phyloP scores from a whole-genome alignment of 2,113 vertebrate species.

The Rissa tridactyla region DNA sequence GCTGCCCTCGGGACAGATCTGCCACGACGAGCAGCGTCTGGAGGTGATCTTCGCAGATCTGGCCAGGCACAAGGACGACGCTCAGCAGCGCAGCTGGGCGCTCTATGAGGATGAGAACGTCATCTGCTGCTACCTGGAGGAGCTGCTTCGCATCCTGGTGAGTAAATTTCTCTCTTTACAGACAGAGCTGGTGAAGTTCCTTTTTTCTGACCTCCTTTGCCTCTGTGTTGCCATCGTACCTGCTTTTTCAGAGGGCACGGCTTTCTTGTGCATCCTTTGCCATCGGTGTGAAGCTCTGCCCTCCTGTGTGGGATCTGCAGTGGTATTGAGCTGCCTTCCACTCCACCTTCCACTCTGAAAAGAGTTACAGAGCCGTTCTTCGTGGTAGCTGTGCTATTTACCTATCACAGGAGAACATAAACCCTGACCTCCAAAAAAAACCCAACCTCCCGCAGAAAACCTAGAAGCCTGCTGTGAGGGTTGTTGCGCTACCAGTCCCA shows the following conservation, averaged over 20 bases:
- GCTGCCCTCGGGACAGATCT: slow-evolving; percentile 92
- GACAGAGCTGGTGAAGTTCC: background rate
- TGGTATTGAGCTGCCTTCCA: background rate
- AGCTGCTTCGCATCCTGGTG: slow-evolving; percentile 93
- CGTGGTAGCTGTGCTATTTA: background rate
- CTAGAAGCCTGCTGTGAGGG: background rate
- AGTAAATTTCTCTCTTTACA: background rate
- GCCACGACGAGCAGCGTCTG: slow-evolving; percentile 93
- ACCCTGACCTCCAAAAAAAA: background rate
- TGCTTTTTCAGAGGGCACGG: background rate
- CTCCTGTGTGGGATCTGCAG: background rate
- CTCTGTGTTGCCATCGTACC: background rate
- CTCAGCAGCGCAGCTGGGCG: slow-evolving; percentile 94
- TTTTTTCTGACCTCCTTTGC: background rate
- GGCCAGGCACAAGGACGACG: slow-evolving; percentile 88
- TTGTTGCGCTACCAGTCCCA: background rate
- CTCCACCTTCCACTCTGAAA: background rate
- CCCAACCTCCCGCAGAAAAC: background rate
- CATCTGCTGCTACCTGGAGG: slow-evolving; percentile 83
- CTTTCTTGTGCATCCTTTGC: background rate
- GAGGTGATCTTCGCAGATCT: slow-evolving; percentile 96
- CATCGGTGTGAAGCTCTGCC: background rate
- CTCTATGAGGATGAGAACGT: slow-evolving; percentile 82
- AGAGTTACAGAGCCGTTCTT: background rate
- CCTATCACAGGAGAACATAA: background rate